Base-by-base conservation (phyloP, 1,140 invertebrate genomes). In the Pogonomyrmex californicus region DNA sequence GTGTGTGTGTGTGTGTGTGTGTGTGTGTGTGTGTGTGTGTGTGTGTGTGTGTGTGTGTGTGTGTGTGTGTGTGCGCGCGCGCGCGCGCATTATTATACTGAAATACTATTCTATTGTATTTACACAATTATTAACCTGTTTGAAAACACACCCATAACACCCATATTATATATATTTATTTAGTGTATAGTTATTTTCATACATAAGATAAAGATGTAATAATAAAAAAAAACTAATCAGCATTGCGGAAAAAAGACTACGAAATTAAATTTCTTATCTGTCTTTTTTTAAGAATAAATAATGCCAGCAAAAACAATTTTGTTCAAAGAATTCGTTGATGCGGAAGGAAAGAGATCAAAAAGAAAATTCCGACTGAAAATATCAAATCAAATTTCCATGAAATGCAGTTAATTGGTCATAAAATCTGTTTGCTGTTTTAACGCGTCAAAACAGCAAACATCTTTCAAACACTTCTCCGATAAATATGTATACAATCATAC, bases 361-460 rank as follows among this genome's bases (percentile, higher is more conserved):
- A 38, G n/a, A 51, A 23, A 23, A 56, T 47, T 33, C 4, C 2
- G 14, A 66, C 6, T 33, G 12, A 66, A 79, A 23, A 62, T n/a
- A 66, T 79, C 3, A 38, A 65, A 79, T 41, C 65, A 17, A 63
- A 66, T 66, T n/a, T 66, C 9, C 12, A 30, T 33, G 5, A 63
- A 44, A 79, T 17, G 36, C 23, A 47, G 17, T 51, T 63, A 56
- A 23, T 23, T 70, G 4, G 4, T 70, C 14, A 23, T 81, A 58
- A 81, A 81, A 23, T 23, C 23, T 23, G 23, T 23, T 23, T 81
- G 9, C 51, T 60, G 23, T 9, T 70, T 54, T 68, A 79, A 38
- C 36, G 2, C 4, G 4, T 14, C 23, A 9, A 9, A 17, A 58
- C 23, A 14, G 9, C 23, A 14, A 49, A n/a, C 66, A 58, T 56